Conservation (phyloP, 2,113 vertebrate species). For the Falcunculus frontatus region DNA sequence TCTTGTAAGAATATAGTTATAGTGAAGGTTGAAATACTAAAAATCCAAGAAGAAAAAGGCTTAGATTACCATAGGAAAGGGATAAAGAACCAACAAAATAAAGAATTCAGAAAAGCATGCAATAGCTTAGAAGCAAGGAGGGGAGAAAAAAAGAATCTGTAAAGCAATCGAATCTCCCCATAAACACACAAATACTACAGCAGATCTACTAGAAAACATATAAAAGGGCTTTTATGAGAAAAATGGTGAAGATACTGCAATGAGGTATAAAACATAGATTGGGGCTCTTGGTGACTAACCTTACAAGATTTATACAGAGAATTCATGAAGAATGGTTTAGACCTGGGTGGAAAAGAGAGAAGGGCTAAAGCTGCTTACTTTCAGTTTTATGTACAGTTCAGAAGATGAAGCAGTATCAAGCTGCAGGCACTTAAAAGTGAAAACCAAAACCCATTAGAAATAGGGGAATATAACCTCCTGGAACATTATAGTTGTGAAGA, state of each 20-base stretch:
- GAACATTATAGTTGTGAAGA: neutral
- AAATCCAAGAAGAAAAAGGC: neutral
- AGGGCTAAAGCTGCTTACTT: neutral
- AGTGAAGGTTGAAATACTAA: neutral
- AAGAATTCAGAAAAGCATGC: neutral
- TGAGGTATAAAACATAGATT: neutral
- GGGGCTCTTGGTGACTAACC: neutral
- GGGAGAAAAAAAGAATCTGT: neutral
- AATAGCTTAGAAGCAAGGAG: neutral
- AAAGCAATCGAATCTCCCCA: neutral
- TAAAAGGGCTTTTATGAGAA: neutral
- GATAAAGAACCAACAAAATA: neutral
- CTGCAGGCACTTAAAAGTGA: neutral
- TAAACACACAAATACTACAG: neutral
- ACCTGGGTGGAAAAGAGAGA: neutral
- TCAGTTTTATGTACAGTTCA: neutral
- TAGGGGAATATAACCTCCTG: neutral
- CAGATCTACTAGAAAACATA: neutral
- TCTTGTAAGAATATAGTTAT: neutral
- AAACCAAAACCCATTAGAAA: neutral
- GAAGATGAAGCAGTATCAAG: neutral
- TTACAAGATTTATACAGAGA: neutral
- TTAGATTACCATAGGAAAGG: neutral
- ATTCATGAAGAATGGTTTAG: neutral
- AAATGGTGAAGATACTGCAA: neutral